Conservation (phyloP, 2,113 vertebrate genomes). For the Apteryx owenii region DNA sequence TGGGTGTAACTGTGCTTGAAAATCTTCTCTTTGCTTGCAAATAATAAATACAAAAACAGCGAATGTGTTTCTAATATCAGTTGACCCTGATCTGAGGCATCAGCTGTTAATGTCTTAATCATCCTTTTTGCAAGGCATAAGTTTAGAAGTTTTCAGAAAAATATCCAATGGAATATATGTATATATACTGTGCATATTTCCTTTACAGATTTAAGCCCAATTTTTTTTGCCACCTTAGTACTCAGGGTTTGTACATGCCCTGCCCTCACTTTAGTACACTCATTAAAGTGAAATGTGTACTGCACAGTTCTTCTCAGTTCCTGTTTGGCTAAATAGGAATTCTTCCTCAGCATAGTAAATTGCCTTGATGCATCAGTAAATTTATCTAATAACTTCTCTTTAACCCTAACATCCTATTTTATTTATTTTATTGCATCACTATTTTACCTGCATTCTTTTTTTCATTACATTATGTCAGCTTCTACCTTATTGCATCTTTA, state of each 20-base stretch:
- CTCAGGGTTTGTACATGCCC: neutral
- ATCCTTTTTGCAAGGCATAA: neutral
- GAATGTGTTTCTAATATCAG: neutral
- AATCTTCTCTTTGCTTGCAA: neutral
- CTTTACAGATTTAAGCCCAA: neutral
- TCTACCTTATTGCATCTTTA: neutral
- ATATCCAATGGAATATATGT: neutral
- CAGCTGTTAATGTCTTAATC: neutral
- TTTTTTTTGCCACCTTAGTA: accelerated
- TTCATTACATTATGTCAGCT: neutral
- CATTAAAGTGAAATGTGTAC: neutral
- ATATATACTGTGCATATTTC: neutral
- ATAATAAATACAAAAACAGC: neutral
- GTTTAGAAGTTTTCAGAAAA: neutral
- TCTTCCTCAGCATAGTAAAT: neutral
- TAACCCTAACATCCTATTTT: neutral
- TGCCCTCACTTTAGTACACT: neutral
- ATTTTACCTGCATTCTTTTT: neutral
- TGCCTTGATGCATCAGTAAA: neutral
- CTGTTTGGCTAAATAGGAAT: neutral
- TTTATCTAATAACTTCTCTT: neutral
- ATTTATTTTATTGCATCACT: neutral
- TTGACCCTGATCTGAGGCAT: neutral
- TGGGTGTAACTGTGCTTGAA: neutral
- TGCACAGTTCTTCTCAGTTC: neutral